These are phyloP conservation scores for Drosophila navojoa DNA, from an alignment of 1,140 invertebrate genomes.

Conservation along the genomic window DNA sequence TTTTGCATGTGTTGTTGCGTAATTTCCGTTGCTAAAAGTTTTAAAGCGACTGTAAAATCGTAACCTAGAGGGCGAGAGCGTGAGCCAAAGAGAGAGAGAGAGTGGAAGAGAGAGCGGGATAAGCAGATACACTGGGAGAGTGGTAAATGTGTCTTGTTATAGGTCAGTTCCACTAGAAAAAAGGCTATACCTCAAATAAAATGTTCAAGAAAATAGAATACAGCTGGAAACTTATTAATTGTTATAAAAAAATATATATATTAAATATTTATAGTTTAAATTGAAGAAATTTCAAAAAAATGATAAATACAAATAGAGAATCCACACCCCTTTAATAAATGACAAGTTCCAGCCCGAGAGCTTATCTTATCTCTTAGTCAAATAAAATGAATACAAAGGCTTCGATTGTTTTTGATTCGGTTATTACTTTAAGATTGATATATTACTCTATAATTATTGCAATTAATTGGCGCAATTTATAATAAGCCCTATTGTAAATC, in stretches of 20 bases:
- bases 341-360: neutral
- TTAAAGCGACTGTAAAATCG: conserved; percentile 10
- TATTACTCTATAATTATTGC: neutral
- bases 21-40: conserved; percentile 66
- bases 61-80: neutral
- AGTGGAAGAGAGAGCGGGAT: too few relatives aligned
- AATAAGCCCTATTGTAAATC: too few relatives aligned
- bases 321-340: neutral
- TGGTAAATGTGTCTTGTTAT: conserved; percentile 46
- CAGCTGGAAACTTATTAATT: neutral
- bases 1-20: conserved; percentile 71
- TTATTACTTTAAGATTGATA: neutral
- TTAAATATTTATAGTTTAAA: neutral
- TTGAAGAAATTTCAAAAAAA: neutral
- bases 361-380: neutral
- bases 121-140: conserved; percentile 10
- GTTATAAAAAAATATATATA: too few relatives aligned
- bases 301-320: neutral
- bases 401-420: neutral
- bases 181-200: too few relatives aligned
- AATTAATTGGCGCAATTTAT: neutral
- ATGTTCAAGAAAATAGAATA: neutral
- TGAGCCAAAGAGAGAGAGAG: too few relatives aligned
- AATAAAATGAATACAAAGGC: neutral
- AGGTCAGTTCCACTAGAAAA: conserved; percentile 59